These are phyloP conservation scores for Anguilla megastoma DNA, from an alignment of 2,797 vertebrate genomes.

Conservation along the genomic window DNA sequence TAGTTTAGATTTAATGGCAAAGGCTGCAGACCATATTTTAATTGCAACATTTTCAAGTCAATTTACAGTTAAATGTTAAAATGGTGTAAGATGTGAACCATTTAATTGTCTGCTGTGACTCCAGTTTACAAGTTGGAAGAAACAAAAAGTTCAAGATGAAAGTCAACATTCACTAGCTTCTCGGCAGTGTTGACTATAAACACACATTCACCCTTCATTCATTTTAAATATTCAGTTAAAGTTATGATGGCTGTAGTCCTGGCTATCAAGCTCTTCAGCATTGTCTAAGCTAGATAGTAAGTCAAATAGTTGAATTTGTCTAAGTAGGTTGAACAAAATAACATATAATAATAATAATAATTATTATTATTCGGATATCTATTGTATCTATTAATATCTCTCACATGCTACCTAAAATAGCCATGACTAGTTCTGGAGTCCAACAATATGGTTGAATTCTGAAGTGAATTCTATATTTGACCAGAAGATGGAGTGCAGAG, in stretches of 20 bases:
- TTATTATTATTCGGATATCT: no score
- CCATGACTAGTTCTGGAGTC: neutral
- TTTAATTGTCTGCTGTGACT: neutral
- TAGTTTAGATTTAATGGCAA: neutral
- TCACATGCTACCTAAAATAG: neutral
- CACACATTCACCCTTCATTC: neutral
- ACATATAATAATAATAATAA: no score
- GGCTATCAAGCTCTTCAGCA: neutral
- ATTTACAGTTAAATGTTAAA: neutral
- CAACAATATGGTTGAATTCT: neutral
- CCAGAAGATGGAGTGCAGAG: neutral
- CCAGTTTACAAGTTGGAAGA: neutral
- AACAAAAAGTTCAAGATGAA: neutral
- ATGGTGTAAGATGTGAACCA: neutral
- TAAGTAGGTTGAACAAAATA: neutral
- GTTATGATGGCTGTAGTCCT: neutral
- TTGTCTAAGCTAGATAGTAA: neutral
- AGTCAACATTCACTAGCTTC: neutral
- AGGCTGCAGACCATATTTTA: neutral
- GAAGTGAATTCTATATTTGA: neutral
- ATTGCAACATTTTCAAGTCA: neutral
- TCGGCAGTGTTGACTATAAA: neutral
- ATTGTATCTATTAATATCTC: no score
- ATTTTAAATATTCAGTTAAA: slow-evolving; percentile 1
- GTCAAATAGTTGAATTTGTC: neutral